phyloP scores from a whole-genome alignment of 2,797 vertebrate genomes.

The Ctenochaetus hawaiiensis region DNA sequence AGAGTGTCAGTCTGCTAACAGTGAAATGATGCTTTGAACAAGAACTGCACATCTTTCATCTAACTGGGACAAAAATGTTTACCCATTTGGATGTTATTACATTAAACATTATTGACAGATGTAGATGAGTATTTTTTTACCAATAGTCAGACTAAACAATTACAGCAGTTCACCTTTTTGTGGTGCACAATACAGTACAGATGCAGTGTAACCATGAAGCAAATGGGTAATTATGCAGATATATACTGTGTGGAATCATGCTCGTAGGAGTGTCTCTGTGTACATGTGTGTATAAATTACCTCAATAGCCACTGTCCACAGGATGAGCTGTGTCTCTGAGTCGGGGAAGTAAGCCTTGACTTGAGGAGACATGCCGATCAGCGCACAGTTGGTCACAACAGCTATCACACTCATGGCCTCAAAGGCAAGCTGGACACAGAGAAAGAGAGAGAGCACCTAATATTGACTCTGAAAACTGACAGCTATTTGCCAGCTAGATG shows the following conservation, averaged over 20 bases:
- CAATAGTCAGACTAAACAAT: conserved; percentile 7
- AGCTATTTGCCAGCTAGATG: background rate
- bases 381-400: conserved; percentile 95
- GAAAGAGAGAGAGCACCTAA: conserved; percentile 35
- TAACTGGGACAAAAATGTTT: background rate
- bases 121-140: too few species aligned
- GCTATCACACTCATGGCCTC: conserved; percentile 97
- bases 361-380: conserved; percentile 97
- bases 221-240: background rate
- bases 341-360: conserved; percentile 90
- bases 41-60: too few species aligned
- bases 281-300: conserved; percentile 73
- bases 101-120: background rate
- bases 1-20: too few species aligned
- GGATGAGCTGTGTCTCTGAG: conserved; percentile 90
- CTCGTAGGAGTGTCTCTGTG: background rate
- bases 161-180: background rate
- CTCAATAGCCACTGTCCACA: conserved; percentile 92
- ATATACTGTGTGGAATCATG: background rate
- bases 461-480: conserved; percentile 10
- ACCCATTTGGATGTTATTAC: background rate
- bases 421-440: conserved; percentile 91
- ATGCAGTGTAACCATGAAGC: background rate
- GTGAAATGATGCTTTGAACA: too few species aligned
- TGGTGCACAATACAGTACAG: background rate